phyloP scores from a whole-genome alignment of 35 echinoderm and acorn worm species.

The Apostichopus californicus region DNA sequence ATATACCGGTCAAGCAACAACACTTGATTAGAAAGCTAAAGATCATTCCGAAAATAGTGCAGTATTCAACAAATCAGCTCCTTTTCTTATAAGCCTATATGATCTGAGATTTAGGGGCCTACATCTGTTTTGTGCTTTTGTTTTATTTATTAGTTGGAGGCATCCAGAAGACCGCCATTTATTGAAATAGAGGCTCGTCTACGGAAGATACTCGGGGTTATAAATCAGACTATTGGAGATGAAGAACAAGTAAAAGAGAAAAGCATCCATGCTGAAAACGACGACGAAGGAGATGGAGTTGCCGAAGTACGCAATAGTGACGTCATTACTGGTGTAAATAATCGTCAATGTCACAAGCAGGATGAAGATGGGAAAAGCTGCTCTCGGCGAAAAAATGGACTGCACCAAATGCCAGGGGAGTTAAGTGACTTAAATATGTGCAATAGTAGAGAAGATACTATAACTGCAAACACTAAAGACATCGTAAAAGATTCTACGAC shows the following conservation, averaged over 20 bases:
- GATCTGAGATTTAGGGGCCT: no score
- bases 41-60: no score
- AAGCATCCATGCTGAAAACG: no score
- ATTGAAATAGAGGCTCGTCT: constrained; percentile 31
- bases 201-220: not conserved
- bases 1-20: not conserved
- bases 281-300: not conserved
- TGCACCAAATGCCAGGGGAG: not conserved
- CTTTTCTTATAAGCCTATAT: no score
- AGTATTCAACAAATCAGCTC: no score
- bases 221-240: not conserved
- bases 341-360: not conserved
- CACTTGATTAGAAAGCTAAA: no score
- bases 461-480: not conserved
- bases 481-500: not conserved
- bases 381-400: not conserved
- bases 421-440: not conserved
- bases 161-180: constrained; percentile 38
- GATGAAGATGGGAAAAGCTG: not conserved
- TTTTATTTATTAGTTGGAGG: constrained; percentile 33
- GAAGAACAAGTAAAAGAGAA: not conserved
- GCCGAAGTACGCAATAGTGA: not conserved
- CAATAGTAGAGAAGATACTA: not conserved
- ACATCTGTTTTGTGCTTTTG: not conserved
- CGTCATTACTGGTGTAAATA: not conserved